These are phyloP conservation scores for Frankliniella fusca DNA, from an alignment of 2,888 invertebrate genomes.

Conservation along the genomic window DNA sequence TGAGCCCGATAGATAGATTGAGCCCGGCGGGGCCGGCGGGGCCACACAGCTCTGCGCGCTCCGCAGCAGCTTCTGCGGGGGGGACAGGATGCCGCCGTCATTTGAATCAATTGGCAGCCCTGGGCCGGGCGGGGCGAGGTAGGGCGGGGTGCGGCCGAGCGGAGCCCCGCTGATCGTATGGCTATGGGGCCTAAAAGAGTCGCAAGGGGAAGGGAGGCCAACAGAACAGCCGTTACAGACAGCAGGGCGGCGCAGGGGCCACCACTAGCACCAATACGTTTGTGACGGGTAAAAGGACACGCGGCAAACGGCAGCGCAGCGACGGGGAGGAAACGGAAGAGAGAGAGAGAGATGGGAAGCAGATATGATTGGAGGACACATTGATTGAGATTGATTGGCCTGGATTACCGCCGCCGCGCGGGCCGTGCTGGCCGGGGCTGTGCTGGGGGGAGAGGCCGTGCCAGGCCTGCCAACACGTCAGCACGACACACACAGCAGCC, in stretches of 20 bases:
- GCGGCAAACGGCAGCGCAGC: no score
- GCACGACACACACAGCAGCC: neutral
- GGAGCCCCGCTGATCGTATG: neutral
- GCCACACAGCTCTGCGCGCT: neutral
- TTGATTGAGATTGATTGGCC: constrained; percentile 20
- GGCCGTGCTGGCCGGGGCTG: neutral
- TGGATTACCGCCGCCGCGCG: neutral
- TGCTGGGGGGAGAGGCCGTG: neutral
- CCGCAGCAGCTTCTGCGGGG: neutral
- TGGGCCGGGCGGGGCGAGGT: no score
- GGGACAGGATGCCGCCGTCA: constrained; percentile 8
- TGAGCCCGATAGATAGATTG: neutral
- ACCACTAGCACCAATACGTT: neutral
- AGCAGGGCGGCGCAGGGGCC: neutral
- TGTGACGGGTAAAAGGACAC: no score
- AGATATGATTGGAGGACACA: constrained; percentile 12
- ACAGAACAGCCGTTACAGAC: neutral
- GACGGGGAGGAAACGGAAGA: no score
- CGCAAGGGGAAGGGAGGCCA: neutral
- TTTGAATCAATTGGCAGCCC: constrained; percentile 24
- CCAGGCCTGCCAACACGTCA: neutral
- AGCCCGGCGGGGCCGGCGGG: neutral
- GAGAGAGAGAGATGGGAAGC: neutral
- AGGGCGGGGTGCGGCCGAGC: no score
- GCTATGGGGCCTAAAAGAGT: neutral